phyloP scores from a whole-genome alignment of 2,888 invertebrate species.

The Cephus pulcher region DNA sequence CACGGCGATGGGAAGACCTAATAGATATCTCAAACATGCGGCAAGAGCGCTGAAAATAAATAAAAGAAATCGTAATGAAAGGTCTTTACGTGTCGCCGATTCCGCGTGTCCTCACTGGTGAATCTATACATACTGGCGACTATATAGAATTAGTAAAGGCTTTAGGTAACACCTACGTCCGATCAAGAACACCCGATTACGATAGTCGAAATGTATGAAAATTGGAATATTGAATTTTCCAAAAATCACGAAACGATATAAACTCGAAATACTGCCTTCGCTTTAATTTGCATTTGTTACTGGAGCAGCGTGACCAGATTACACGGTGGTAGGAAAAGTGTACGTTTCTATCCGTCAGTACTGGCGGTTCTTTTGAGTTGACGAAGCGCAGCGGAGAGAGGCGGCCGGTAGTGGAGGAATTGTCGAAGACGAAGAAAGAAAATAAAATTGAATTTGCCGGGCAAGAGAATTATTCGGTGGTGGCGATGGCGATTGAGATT shows the following conservation, averaged over 20 bases:
- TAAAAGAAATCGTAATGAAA: neutral
- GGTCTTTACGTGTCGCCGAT: neutral
- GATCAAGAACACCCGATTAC: neutral
- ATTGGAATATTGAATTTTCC: neutral
- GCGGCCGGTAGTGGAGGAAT: constrained; percentile 11
- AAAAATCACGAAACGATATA: neutral
- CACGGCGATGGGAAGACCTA: neutral
- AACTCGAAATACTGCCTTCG: neutral
- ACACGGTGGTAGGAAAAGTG: neutral
- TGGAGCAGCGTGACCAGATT: neutral
- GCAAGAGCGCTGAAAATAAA: neutral
- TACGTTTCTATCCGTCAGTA: neutral
- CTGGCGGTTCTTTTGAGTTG: neutral
- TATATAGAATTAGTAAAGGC: neutral
- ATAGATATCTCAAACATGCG: neutral
- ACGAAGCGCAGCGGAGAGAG: constrained; percentile 20
- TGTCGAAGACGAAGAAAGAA: neutral
- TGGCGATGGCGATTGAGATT: neutral
- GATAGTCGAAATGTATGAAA: neutral
- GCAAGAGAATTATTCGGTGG: neutral
- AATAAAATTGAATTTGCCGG: neutral
- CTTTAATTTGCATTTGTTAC: neutral
- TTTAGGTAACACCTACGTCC: neutral
- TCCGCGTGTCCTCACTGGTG: neutral
- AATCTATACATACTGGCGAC: neutral